phyloP scores from a whole-genome alignment of 2,888 invertebrate genomes.

The Sympetrum striolatum region DNA sequence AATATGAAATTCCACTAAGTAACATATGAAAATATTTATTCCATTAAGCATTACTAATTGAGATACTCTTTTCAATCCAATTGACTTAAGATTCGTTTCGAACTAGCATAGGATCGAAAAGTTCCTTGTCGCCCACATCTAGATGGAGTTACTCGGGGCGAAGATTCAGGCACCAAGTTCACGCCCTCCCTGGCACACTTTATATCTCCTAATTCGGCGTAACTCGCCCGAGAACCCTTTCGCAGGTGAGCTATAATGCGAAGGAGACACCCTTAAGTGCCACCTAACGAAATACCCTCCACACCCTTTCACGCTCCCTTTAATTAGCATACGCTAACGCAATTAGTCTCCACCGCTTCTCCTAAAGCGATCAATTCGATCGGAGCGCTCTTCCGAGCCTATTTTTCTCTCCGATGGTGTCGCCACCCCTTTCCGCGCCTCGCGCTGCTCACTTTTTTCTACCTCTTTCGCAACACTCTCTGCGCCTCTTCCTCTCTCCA shows the following conservation, averaged over 20 bases:
- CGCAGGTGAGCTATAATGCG: constrained; percentile 28
- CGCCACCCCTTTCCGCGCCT: background rate
- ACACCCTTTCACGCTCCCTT: background rate
- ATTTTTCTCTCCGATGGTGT: background rate
- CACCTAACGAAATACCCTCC: background rate
- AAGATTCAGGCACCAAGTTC: background rate
- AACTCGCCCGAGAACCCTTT: background rate
- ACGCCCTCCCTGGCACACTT: background rate
- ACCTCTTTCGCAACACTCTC: background rate
- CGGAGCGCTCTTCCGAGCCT: background rate
- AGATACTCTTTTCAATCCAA: too few relatives aligned
- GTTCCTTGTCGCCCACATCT: too few relatives aligned
- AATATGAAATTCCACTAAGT: too few relatives aligned
- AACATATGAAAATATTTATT: too few relatives aligned
- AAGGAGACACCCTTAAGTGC: constrained; percentile 19
- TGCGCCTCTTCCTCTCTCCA: background rate
- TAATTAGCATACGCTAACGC: constrained; percentile 37
- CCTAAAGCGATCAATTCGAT: constrained; percentile 39
- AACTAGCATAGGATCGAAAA: too few relatives aligned
- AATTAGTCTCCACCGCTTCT: constrained; percentile 35
- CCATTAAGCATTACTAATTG: too few relatives aligned
- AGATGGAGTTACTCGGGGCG: background rate
- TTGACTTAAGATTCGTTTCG: too few relatives aligned
- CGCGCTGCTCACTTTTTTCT: background rate
- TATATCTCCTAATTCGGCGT: constrained; percentile 10